Evolutionary conservation across 2,797 vertebrate species (phyloP).

Genomic region (Antrozous pallidus): DNA sequence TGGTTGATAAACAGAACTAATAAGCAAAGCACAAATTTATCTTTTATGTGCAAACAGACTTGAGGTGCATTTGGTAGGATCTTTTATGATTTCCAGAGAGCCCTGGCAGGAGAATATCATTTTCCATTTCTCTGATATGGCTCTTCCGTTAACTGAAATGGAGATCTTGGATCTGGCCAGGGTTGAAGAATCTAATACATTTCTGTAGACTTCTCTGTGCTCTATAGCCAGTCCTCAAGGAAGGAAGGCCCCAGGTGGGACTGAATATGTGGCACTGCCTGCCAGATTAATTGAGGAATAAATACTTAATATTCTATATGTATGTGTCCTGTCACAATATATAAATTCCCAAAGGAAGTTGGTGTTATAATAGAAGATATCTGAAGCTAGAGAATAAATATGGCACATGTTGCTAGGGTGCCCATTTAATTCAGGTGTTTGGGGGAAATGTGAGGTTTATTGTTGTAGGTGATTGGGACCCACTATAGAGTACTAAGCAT

Average conservation of each 20-base stretch:
- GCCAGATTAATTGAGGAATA: background rate
- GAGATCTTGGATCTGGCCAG: background rate
- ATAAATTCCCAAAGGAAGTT: background rate
- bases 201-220: background rate
- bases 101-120: background rate
- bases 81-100: constrained; percentile 10
- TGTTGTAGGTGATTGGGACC: background rate
- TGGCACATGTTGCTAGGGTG: background rate
- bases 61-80: background rate
- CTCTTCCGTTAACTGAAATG: constrained; percentile 15
- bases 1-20: constrained; percentile 49
- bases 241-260: background rate
- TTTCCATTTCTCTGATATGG: background rate
- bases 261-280: background rate
- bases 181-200: background rate
- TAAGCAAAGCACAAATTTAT: constrained; percentile 33
- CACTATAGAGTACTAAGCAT: background rate
- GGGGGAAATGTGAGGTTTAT: background rate
- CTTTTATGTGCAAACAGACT: constrained; percentile 13
- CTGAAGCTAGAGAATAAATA: background rate
- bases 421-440: background rate
- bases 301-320: background rate
- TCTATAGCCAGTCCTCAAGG: background rate
- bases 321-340: background rate
- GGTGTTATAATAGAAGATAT: background rate